Evolutionary conservation across 37 sponge, comb jelly and placozoan species (phyloP).

Genomic region (Chondrilla cf. caribensis): DNA sequence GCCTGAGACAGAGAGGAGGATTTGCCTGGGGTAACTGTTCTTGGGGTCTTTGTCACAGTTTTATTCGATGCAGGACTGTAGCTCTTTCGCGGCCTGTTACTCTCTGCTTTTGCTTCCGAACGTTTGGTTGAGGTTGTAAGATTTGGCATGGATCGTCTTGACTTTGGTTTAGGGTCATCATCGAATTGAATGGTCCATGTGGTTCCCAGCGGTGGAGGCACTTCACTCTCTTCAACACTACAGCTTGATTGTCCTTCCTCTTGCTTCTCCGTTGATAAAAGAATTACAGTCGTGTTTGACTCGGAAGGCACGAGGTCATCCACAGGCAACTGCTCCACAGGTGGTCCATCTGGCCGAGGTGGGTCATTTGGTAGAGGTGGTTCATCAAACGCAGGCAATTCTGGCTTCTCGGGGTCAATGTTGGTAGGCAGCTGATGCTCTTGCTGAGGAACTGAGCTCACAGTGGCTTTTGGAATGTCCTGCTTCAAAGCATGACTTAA

Average conservation of each 20-base stretch:
- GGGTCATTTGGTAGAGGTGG: neutral
- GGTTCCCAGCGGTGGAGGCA: neutral
- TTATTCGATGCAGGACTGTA: neutral
- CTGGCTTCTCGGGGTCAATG: neutral
- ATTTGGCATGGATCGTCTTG: neutral
- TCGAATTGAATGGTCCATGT: constrained; percentile 5
- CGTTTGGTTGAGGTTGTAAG: neutral
- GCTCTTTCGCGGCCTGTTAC: neutral
- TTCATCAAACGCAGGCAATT: neutral
- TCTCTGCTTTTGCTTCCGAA: neutral
- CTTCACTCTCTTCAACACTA: neutral
- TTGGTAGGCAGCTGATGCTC: neutral
- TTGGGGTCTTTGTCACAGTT: neutral
- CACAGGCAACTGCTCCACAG: neutral
- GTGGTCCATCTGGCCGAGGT: neutral
- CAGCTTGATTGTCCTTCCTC: neutral
- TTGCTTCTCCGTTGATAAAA: neutral
- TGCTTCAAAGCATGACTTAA: neutral
- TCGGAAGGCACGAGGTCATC: too few relatives aligned
- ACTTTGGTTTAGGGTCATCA: neutral
- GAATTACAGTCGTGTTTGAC: neutral
- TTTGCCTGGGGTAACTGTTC: neutral
- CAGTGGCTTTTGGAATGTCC: neutral
- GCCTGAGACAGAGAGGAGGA: neutral
- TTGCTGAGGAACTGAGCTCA: neutral